Evolutionary conservation across 2,113 vertebrate species (phyloP), one percentile per base, ranked within the genome.

Genomic region (Pangasianodon hypophthalmus): DNA sequence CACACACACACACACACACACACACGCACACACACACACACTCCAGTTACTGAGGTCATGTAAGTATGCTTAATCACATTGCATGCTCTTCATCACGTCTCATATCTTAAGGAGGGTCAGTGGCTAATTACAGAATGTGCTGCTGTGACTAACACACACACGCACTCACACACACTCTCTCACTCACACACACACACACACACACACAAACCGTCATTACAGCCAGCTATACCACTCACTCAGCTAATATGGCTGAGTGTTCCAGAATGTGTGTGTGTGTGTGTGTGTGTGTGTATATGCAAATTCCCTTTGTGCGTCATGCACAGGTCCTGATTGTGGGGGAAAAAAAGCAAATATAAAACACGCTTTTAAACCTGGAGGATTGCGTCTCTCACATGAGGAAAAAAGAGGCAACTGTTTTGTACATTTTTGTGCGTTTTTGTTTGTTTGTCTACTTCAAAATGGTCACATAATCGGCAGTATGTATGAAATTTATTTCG

Each of bases 1-100:
- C 85, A 87, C 85, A 75, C 85, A 75, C 50, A 75, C 71, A 58
- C 71, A 87, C 69, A 79, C 85, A 87, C 85, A 75, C 85, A 75
- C 69, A 77, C 71, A 58, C 69, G 77, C 67, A 79, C 75, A 86
- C 85, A 86, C 44, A 86, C 67, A 79, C 75, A 86, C 85, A 86
- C 44, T 73, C 44, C 16, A 11, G 44, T 50, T 48, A 79, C 75
- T 11, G 3, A 29, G 75, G 24, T 79, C 75, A 79, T 50, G 24
- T 29, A 26, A 48, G 24, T 6, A 4, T 75, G 41, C 41, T 46
- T 79, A 79, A 79, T 79, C 24, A 79, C 75, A 79, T 5, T 79
- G 46, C 11, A 50, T 13, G 41, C 73, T 48, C 73, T 77, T 48
- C 44, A 77, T 41, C 32, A 75, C 37, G 6, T 75, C 48, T 54